These are phyloP conservation scores for Luperina nickerlii DNA, from an alignment of 2,888 invertebrate genomes.

Conservation along the genomic window DNA sequence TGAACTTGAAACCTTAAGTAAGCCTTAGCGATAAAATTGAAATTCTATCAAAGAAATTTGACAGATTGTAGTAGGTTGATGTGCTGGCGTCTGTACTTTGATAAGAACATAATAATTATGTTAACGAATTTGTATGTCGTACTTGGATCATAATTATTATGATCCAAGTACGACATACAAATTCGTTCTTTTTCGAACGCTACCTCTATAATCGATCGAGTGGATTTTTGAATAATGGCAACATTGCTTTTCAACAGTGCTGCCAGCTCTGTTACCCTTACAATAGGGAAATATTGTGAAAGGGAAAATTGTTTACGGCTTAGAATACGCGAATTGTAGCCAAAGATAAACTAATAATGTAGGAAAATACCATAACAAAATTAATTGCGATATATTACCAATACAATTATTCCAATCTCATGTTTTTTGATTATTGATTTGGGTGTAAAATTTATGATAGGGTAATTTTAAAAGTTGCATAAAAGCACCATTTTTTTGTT, in stretches of 20 bases:
- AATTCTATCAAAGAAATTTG: too few species aligned
- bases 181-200: constrained; percentile 19
- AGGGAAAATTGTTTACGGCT: neutral
- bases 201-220: constrained; percentile 22
- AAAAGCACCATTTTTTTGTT: constrained; percentile 78
- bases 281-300: constrained; percentile 34
- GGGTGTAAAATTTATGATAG: constrained; percentile 22
- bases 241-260: constrained; percentile 22
- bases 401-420: neutral
- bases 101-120: too few species aligned
- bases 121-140: too few species aligned
- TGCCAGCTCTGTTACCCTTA: constrained; percentile 45
- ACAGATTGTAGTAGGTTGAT: too few species aligned
- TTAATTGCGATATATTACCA: too few species aligned
- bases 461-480: constrained; percentile 61
- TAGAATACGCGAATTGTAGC: neutral
- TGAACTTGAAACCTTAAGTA: too few species aligned
- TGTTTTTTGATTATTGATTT: constrained; percentile 21
- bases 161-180: neutral
- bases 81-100: too few species aligned
- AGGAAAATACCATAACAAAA: neutral
- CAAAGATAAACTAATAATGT: neutral
- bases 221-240: constrained; percentile 28
- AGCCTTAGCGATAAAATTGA: too few species aligned
- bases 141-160: too few species aligned